Evolutionary conservation across 1,140 invertebrate species (phyloP).

Genomic region (Bradysia coprophila): DNA sequence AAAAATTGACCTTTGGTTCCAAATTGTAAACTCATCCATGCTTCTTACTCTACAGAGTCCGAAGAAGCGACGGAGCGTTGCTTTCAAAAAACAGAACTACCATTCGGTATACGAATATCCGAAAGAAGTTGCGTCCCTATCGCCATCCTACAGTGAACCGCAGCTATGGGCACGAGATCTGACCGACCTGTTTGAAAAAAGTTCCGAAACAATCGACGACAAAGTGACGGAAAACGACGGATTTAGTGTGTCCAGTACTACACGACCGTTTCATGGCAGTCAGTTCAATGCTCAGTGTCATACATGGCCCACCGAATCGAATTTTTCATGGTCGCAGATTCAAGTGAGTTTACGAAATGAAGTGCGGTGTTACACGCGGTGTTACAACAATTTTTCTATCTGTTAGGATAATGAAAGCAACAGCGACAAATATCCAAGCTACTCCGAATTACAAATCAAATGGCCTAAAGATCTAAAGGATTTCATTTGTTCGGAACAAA

Average conservation of each 20-base stretch:
- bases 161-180: background rate
- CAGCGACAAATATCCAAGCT: background rate
- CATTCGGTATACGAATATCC: constrained; percentile 70
- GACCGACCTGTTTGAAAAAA: background rate
- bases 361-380: no score
- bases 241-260: constrained; percentile 5
- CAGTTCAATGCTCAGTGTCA: constrained; percentile 1
- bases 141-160: constrained; percentile 5
- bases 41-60: constrained; percentile 1
- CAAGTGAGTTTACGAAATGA: constrained; percentile 2
- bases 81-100: constrained; percentile 65
- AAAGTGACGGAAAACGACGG: background rate
- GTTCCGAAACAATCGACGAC: background rate
- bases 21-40: background rate
- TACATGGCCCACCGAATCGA: constrained; percentile 5
- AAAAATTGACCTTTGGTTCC: no score
- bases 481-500: background rate
- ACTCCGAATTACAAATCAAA: background rate
- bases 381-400: no score
- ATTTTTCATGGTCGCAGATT: constrained; percentile 6
- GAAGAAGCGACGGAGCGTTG: constrained; percentile 36
- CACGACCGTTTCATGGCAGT: constrained; percentile 3
- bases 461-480: background rate
- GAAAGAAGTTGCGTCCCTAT: constrained; percentile 29
- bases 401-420: background rate